phyloP scores from a whole-genome alignment of 2,113 vertebrate genomes.

The Vombatus ursinus region DNA sequence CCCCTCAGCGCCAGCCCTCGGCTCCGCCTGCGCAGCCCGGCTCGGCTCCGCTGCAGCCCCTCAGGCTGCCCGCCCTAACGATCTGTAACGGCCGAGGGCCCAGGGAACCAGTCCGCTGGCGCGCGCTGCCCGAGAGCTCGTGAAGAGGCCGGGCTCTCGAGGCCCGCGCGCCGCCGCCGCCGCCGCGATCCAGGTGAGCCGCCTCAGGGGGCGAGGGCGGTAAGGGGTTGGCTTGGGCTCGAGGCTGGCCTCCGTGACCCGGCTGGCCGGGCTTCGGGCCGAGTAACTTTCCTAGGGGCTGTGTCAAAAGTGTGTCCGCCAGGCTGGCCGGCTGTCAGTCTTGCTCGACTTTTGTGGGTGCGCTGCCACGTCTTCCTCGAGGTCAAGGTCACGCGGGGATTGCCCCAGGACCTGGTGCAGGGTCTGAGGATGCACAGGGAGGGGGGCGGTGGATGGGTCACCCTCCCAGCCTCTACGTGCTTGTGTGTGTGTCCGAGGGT shows the following conservation, averaged over 20 bases:
- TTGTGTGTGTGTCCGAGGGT: neutral
- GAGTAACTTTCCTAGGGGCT: neutral
- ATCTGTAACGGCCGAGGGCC: slow-evolving; percentile 35
- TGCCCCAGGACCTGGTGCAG: neutral
- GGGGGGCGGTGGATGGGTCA: neutral
- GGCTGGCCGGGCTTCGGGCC: neutral
- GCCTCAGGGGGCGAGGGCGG: neutral
- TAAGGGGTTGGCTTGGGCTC: neutral
- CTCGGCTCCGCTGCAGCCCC: slow-evolving; percentile 9
- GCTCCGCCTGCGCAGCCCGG: slow-evolving; percentile 66
- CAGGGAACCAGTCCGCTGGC: neutral
- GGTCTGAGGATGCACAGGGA: neutral
- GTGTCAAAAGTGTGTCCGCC: neutral
- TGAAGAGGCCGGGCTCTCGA: slow-evolving; percentile 68
- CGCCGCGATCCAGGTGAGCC: slow-evolving; percentile 49
- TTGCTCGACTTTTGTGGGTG: neutral
- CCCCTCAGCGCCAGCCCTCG: slow-evolving; percentile 53
- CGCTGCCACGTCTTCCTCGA: neutral
- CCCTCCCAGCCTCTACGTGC: neutral
- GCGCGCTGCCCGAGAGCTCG: slow-evolving; percentile 65
- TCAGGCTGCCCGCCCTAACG: slow-evolving; percentile 54
- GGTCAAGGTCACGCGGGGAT: neutral
- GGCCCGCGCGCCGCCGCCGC: slow-evolving; percentile 42
- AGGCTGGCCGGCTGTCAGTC: neutral
- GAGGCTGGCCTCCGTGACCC: neutral